Conservation (phyloP, 2,113 vertebrate genomes). For the Thamnophis sirtalis region DNA sequence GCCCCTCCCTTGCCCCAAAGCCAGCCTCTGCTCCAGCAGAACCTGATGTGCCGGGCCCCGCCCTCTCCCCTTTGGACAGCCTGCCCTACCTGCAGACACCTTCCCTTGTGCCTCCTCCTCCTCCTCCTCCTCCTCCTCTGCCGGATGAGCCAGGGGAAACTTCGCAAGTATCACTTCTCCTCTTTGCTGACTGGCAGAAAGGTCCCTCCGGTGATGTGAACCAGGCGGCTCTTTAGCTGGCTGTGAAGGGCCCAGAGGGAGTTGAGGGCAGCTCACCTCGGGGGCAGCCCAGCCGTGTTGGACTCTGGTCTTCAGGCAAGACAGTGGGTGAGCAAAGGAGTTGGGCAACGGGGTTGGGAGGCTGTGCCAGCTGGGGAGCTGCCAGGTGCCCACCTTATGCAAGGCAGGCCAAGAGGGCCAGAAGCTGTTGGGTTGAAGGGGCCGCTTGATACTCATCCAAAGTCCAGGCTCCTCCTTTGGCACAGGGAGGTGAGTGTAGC, state of each 20-base stretch:
- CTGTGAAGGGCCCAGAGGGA: neutral
- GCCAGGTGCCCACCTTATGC: neutral
- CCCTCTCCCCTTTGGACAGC: neutral
- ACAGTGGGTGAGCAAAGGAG: neutral
- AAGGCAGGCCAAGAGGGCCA: neutral
- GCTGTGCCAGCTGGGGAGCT: neutral
- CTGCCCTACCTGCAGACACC: neutral
- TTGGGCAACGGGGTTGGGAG: neutral
- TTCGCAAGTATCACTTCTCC: neutral
- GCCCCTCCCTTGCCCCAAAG: neutral
- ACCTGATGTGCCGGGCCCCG: neutral
- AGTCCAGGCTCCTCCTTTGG: neutral
- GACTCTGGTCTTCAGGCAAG: neutral
- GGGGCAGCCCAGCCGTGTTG: neutral
- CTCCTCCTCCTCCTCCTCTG: neutral
- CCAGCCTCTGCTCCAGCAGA: neutral
- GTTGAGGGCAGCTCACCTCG: neutral
- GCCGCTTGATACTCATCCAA: rapidly evolving
- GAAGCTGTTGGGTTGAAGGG: neutral
- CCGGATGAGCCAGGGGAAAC: neutral
- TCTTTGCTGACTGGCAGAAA: neutral
- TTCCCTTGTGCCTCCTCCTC: neutral
- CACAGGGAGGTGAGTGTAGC: neutral
- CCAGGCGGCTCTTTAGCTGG: too few relatives aligned
- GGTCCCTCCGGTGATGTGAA: neutral